These are phyloP conservation scores for Tyria jacobaeae DNA, from an alignment of 2,888 invertebrate species.

Conservation along the genomic window DNA sequence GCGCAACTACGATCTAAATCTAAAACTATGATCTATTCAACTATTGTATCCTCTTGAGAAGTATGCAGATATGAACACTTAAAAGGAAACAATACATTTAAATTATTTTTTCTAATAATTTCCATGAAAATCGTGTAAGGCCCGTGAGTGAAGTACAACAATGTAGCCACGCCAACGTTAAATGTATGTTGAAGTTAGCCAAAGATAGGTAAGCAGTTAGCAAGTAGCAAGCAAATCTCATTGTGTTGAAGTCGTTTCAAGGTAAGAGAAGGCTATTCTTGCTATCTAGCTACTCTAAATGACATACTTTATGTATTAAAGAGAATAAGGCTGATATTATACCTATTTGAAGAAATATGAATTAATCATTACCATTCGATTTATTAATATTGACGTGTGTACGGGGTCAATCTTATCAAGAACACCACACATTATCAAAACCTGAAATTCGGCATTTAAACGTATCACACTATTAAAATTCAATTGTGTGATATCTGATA, in stretches of 20 bases:
- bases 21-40: conserved; percentile 43
- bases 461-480: background rate
- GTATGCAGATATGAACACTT: background rate
- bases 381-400: background rate
- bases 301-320: conserved; percentile 8
- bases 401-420: background rate
- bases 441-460: background rate
- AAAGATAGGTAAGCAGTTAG: conserved; percentile 35
- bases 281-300: conserved; percentile 16
- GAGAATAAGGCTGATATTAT: background rate
- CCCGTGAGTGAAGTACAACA: conserved; percentile 5
- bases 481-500: background rate
- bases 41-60: conserved; percentile 35
- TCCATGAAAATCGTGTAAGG: background rate
- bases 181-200: conserved; percentile 8
- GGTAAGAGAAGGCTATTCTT: conserved; percentile 47
- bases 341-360: background rate
- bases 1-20: too few species aligned
- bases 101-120: background rate
- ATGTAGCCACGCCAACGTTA: conserved; percentile 7
- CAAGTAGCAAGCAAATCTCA: conserved; percentile 55
- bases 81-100: conserved; percentile 11
- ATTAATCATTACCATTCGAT: background rate
- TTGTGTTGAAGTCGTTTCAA: conserved; percentile 57
- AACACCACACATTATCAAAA: background rate